Conservation (phyloP, 2,797 vertebrate genomes). For the Phoeniculus purpureus region DNA sequence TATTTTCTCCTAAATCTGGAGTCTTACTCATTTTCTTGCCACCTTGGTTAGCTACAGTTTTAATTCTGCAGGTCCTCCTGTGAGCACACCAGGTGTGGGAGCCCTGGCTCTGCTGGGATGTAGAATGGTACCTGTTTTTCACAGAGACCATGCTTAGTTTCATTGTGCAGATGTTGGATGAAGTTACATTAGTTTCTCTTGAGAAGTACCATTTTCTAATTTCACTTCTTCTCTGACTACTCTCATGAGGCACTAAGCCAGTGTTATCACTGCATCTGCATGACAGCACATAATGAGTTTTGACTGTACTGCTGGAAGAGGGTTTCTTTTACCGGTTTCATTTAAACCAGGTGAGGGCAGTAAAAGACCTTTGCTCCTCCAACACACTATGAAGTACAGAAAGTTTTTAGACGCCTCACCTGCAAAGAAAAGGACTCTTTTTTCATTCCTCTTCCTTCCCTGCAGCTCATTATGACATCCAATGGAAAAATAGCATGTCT, state of each 20-base stretch:
- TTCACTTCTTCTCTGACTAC: neutral
- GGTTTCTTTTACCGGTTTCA: slow-evolving; percentile 29
- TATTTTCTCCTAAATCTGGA: neutral
- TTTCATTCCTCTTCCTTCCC: neutral
- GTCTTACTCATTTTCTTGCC: neutral
- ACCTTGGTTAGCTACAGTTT: neutral
- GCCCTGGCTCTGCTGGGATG: neutral
- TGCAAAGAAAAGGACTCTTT: neutral
- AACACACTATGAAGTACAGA: neutral
- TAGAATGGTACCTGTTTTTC: neutral
- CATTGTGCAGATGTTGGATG: neutral
- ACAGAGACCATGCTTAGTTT: neutral
- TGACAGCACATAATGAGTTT: neutral
- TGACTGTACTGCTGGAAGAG: neutral
- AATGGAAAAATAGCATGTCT: neutral
- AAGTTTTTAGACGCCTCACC: neutral
- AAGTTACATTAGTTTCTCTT: neutral
- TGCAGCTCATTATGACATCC: neutral
- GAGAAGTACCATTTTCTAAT: neutral
- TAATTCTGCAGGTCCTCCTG: neutral
- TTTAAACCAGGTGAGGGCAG: slow-evolving; percentile 77
- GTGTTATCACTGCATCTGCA: neutral
- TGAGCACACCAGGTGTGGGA: neutral
- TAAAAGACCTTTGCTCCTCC: slow-evolving; percentile 69
- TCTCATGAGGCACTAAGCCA: neutral